Percentiles rank a stretch among this genome's conserved stretches.
These are phyloP conservation scores for Aspidiotus rigidus DNA, from an alignment of 2,888 invertebrate species.

Conservation along the genomic window DNA sequence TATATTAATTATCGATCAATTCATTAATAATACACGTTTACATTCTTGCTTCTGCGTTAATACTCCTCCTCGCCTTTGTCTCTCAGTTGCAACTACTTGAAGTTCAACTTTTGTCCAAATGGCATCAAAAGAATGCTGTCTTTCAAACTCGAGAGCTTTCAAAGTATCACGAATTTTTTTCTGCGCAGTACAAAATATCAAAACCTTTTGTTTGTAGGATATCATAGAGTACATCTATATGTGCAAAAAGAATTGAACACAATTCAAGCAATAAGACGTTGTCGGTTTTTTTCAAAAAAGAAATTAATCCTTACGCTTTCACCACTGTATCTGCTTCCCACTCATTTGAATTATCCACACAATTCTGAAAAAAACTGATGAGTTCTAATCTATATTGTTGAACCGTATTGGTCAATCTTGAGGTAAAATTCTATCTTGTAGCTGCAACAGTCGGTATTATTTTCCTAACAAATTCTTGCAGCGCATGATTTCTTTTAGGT, in stretches of 20 bases:
- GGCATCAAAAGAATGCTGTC: background rate
- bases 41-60: background rate
- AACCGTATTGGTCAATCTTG: background rate
- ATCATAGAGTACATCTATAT: background rate
- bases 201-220: background rate
- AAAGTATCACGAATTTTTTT: background rate
- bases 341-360: background rate
- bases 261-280: background rate
- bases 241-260: background rate
- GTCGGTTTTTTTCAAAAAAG: background rate
- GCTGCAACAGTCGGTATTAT: background rate
- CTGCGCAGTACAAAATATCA: background rate
- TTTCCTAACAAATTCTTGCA: conserved; percentile 24
- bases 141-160: background rate
- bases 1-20: background rate
- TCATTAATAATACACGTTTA: background rate
- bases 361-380: background rate
- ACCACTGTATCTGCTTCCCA: background rate
- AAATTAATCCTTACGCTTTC: background rate
- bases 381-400: background rate
- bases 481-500: conserved; percentile 36
- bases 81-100: background rate
- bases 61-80: background rate
- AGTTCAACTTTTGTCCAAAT: background rate
- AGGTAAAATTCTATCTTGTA: background rate